Percentiles rank a stretch among this genome's conserved stretches.
phyloP scores from a whole-genome alignment of 2,888 invertebrate species.

The Meta bourneti region DNA sequence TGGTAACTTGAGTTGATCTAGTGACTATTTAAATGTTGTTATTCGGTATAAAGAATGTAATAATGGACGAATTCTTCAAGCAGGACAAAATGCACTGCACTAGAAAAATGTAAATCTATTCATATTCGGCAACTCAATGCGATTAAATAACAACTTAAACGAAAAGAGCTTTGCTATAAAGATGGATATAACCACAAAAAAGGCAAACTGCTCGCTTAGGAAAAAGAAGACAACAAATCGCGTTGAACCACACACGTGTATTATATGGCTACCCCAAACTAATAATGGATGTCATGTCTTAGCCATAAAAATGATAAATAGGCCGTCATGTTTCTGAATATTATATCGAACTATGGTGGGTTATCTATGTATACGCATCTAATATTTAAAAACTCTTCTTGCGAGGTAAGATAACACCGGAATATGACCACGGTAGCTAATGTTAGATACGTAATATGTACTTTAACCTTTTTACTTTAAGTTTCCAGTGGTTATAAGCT shows the following conservation, averaged over 20 bases:
- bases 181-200: not conserved
- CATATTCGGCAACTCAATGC: not conserved
- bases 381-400: not conserved
- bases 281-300: not conserved
- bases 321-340: not conserved
- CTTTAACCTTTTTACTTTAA: not conserved
- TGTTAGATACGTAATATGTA: not conserved
- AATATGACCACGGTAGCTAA: not conserved
- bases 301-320: conserved; percentile 1
- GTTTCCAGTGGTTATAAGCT: not conserved
- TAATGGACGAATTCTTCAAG: not conserved
- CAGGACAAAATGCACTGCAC: not conserved
- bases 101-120: not conserved
- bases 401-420: not conserved
- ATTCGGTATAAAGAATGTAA: conserved; percentile 23
- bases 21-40: conserved; percentile 26
- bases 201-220: not conserved
- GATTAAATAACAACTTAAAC: not conserved
- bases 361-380: not conserved
- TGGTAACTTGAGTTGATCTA: conserved; percentile 23
- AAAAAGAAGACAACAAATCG: not conserved
- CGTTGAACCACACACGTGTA: not conserved
- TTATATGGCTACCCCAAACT: not conserved
- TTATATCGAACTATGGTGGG: not conserved
- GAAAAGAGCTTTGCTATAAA: not conserved